Conservation (phyloP, 2,797 vertebrate species). For the Pangasius sanitwongsei region DNA sequence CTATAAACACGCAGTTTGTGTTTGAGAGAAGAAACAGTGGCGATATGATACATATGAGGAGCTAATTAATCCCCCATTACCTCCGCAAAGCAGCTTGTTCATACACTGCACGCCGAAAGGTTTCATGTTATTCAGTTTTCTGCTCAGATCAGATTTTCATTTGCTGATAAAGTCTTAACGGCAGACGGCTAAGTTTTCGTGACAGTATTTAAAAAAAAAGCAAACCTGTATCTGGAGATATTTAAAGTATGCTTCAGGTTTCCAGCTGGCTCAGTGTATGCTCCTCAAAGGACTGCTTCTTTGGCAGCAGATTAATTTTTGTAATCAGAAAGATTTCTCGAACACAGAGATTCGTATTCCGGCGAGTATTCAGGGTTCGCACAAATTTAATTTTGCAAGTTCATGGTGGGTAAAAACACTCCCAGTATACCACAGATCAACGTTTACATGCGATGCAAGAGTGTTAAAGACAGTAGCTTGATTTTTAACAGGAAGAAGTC, state of each 20-base stretch:
- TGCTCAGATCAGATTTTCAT: background rate
- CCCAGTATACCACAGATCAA: background rate
- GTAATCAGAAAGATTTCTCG: background rate
- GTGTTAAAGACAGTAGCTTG: background rate
- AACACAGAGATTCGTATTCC: background rate
- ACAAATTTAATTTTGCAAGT: background rate
- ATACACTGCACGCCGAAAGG: background rate
- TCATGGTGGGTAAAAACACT: background rate
- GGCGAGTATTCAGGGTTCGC: background rate
- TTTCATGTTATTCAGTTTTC: conserved; percentile 11
- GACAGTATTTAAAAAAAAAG: background rate
- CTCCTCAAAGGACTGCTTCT: background rate
- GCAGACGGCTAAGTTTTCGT: background rate
- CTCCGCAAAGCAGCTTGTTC: background rate
- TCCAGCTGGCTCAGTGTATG: background rate
- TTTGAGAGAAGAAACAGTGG: background rate
- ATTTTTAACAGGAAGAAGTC: background rate
- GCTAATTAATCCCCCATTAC: conserved; percentile 12
- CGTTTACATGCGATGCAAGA: background rate
- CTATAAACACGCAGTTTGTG: background rate
- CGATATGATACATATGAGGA: background rate
- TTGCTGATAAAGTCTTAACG: background rate
- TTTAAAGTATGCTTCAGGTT: background rate
- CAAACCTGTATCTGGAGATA: conserved; percentile 1
- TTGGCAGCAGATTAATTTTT: conserved; percentile 18